These are phyloP conservation scores for Odontesthes bonariensis DNA, from an alignment of 2,113 vertebrate genomes.

Conservation along the genomic window DNA sequence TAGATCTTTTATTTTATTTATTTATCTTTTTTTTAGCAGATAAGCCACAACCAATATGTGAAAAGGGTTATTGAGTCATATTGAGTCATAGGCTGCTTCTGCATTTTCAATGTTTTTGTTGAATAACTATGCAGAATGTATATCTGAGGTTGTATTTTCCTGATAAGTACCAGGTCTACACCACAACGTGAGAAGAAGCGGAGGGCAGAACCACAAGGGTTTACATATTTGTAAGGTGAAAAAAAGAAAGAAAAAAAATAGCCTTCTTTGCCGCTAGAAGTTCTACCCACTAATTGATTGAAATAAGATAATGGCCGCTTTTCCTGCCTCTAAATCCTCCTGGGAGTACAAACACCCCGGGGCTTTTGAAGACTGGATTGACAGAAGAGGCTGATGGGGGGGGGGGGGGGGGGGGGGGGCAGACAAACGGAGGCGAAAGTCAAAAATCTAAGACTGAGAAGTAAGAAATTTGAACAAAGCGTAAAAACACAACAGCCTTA, in stretches of 20 bases:
- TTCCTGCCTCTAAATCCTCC: slow-evolving; percentile 72
- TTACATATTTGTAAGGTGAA: slow-evolving; percentile 36
- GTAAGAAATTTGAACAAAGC: background rate
- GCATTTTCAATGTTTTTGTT: no score
- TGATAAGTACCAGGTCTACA: no score
- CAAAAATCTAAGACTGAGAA: slow-evolving; percentile 24
- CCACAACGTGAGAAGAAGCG: background rate
- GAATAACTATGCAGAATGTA: no score
- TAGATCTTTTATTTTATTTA: no score
- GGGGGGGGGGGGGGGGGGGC: slow-evolving; percentile 21
- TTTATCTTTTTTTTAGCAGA: no score
- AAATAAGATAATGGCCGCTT: slow-evolving; percentile 77
- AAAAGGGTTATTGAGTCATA: no score
- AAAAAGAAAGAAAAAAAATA: slow-evolving; percentile 48
- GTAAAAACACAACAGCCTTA: slow-evolving; percentile 22
- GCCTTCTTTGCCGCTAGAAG: slow-evolving; percentile 55
- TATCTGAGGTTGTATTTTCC: no score
- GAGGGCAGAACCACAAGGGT: background rate
- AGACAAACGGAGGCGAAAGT: slow-evolving; percentile 9
- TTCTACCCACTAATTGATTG: slow-evolving; percentile 70
- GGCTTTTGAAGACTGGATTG: slow-evolving; percentile 37
- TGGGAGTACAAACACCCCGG: slow-evolving; percentile 65
- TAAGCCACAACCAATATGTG: no score
- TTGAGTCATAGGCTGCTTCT: no score
- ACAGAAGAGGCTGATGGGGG: slow-evolving; percentile 17